Evolutionary conservation across 2,797 vertebrate species (phyloP).

Genomic region (Gorsachius magnificus): DNA sequence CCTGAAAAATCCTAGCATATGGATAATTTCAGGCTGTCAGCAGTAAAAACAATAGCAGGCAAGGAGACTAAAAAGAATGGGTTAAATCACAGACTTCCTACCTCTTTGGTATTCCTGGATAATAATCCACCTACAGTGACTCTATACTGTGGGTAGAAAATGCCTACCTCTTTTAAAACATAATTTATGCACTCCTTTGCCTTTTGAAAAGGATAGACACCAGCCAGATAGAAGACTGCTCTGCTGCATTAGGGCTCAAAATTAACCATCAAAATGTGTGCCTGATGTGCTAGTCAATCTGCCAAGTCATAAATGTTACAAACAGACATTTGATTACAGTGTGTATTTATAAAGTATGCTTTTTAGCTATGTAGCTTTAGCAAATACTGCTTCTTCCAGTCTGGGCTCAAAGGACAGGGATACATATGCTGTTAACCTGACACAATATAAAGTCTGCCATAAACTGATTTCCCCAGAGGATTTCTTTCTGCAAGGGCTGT

Average conservation of each 20-base stretch:
- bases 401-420: background rate
- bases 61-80: constrained; percentile 39
- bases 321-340: constrained; percentile 40
- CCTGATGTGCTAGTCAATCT: constrained; percentile 48
- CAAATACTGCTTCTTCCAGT: background rate
- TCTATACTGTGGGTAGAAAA: constrained; percentile 60
- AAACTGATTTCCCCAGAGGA: background rate
- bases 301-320: constrained; percentile 35
- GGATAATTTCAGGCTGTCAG: background rate
- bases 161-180: constrained; percentile 61
- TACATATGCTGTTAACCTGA: background rate
- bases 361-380: background rate
- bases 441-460: background rate
- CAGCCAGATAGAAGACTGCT: constrained; percentile 58
- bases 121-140: constrained; percentile 66
- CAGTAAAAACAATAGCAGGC: background rate
- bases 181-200: constrained; percentile 67
- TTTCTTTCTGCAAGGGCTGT: background rate
- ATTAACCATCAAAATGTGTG: constrained; percentile 47
- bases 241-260: constrained; percentile 43
- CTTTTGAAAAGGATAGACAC: constrained; percentile 62
- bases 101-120: constrained; percentile 51
- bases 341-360: background rate
- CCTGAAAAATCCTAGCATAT: background rate
- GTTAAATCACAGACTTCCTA: constrained; percentile 61